These are phyloP conservation scores for Aphaenogaster rudis DNA, from an alignment of 1,140 invertebrate species.

Conservation along the genomic window DNA sequence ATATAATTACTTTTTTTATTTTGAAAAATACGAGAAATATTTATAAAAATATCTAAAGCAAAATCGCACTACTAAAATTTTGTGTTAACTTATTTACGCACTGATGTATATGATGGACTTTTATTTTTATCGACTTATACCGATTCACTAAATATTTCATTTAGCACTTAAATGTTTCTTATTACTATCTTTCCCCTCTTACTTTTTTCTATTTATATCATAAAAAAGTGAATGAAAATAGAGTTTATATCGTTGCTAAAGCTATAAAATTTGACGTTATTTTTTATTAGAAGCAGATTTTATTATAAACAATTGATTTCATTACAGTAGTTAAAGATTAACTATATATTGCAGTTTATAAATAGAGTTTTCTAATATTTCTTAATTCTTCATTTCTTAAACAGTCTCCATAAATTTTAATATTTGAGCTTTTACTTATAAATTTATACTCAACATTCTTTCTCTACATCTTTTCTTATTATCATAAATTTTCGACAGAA, in stretches of 20 bases:
- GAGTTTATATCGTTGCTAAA: background rate
- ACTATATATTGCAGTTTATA: background rate
- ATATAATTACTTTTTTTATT: background rate
- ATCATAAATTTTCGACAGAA: background rate
- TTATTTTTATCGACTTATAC: background rate
- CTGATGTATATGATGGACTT: background rate
- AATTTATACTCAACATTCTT: background rate
- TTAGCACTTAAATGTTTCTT: background rate
- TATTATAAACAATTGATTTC: background rate
- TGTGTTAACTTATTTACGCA: background rate
- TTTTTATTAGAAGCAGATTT: constrained; percentile 5
- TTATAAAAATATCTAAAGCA: background rate
- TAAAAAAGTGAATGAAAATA: background rate
- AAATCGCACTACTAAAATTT: background rate
- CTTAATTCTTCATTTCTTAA: background rate
- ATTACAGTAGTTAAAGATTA: background rate
- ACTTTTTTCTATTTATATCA: background rate
- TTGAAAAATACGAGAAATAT: background rate
- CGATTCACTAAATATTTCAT: background rate
- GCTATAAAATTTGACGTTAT: background rate
- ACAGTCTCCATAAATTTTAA: background rate
- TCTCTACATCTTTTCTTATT: background rate
- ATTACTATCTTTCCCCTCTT: background rate
- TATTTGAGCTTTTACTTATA: background rate
- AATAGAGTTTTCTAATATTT: background rate